Base-by-base conservation (phyloP, 53 echinoderm and acorn worm species). In the Henricia sp. region DNA sequence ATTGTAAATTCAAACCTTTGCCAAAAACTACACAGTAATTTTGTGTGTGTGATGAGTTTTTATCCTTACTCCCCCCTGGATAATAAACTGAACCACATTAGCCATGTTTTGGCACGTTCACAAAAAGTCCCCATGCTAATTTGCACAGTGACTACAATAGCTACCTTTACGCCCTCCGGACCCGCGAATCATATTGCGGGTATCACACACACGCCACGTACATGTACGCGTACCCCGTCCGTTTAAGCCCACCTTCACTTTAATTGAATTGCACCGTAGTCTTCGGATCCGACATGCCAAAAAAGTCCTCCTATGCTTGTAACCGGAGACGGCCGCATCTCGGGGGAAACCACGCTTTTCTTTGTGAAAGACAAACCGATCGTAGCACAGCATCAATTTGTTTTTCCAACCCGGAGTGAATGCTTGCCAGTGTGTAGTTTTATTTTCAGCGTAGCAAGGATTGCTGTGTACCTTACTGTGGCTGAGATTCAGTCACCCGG, bases 381-480 rank as follows among this genome's bases (percentile, higher is more conserved):
- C 59, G 76, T 26, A 58, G 57, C 76, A 40, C 58, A 56, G 76
- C 59, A 59, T 59, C 37, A 76, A 59, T 57, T 76, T 73, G 55
- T 73, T 53, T 54, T 30, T n/a, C n/a, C 53, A 21, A 52, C 27
- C 73, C 19, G 19, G 52, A 52, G 34, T 35, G 73, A 73, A 55
- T 52, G 35, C 9, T 35, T 19, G 36, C 53, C 29, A 50, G 46
- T 4, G 24, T n/a, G 27, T 25, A 64, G 64, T 64, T 64, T 36
- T 64, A 25, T 27, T 58, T 29, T 58, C 25, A 12, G 64, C n/a
- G 26, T 64, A 64, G 64, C 32, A 34, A 34, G 36, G 33, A 19
- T 64, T 64, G 11, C 33, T 9, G 64, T 64, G 32, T n/a, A n/a
- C n/a, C n/a, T n/a, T n/a, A n/a, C n/a, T n/a, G n/a, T n/a, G n/a